These are phyloP conservation scores for Darevskia nairensis DNA, from an alignment of 2,797 vertebrate genomes.

Conservation along the genomic window DNA sequence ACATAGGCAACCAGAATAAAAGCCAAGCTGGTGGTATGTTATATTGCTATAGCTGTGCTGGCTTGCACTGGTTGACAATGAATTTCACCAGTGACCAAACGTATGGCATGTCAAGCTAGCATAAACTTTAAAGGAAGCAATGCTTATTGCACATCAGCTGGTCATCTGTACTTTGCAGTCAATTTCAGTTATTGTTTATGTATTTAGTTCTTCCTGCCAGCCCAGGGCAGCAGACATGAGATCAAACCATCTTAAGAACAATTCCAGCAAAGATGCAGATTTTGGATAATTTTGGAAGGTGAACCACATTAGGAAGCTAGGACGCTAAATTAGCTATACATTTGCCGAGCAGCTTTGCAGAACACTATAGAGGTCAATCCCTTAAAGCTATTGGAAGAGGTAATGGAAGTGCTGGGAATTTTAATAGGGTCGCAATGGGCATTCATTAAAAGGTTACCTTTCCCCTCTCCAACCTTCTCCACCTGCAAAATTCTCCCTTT, in stretches of 20 bases:
- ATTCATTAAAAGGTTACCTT: background rate
- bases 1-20: too few relatives aligned
- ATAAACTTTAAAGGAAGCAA: background rate
- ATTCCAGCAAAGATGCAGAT: too few relatives aligned
- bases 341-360: background rate
- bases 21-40: too few relatives aligned
- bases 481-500: background rate
- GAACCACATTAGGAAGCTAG: background rate
- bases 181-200: background rate
- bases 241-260: too few relatives aligned
- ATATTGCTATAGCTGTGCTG: too few relatives aligned
- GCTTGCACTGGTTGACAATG: too few relatives aligned
- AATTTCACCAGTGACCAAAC: background rate
- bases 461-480: too few relatives aligned
- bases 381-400: background rate
- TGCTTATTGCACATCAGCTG: background rate
- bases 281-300: too few relatives aligned
- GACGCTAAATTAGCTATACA: background rate
- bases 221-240: too few relatives aligned
- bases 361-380: background rate
- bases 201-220: too few relatives aligned
- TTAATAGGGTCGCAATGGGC: too few relatives aligned
- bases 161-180: background rate
- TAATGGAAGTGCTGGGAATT: background rate
- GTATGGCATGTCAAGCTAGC: background rate